Percentiles rank a stretch among this genome's conserved stretches.
phyloP scores from a whole-genome alignment of 2,888 invertebrate species.

The Lasius platythorax region DNA sequence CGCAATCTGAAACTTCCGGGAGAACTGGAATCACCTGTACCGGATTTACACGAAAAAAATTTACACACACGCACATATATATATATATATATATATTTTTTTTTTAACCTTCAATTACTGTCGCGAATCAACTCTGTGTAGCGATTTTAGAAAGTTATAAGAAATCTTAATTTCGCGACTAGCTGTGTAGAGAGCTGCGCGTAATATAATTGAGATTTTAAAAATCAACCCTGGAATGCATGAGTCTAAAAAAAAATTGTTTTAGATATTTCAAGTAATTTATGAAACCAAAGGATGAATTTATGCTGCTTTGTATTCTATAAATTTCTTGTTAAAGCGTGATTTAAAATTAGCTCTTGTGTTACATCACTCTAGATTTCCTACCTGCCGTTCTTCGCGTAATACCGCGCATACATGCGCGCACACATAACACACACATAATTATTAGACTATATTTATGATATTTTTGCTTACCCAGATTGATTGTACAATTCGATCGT shows the following conservation, averaged over 20 bases:
- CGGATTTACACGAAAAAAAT: constrained; percentile 45
- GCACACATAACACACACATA: neutral
- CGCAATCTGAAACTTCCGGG: constrained; percentile 67
- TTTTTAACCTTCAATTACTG: neutral
- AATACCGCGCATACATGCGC: neutral
- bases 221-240: neutral
- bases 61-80: neutral
- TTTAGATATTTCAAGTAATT: neutral
- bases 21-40: constrained; percentile 63
- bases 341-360: constrained; percentile 22
- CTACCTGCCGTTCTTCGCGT: neutral
- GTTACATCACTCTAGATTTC: constrained; percentile 1
- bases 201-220: neutral
- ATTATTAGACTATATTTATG: neutral
- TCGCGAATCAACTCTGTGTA: neutral
- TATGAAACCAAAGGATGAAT: neutral
- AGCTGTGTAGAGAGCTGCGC: neutral
- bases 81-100: neutral
- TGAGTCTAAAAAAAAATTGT: neutral
- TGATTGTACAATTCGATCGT: constrained; percentile 23
- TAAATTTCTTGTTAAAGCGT: constrained; percentile 7
- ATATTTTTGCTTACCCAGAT: neutral
- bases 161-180: neutral
- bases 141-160: neutral
- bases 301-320: neutral